Conservation (phyloP, 2,888 invertebrate species). For the Eilema sororculum region DNA sequence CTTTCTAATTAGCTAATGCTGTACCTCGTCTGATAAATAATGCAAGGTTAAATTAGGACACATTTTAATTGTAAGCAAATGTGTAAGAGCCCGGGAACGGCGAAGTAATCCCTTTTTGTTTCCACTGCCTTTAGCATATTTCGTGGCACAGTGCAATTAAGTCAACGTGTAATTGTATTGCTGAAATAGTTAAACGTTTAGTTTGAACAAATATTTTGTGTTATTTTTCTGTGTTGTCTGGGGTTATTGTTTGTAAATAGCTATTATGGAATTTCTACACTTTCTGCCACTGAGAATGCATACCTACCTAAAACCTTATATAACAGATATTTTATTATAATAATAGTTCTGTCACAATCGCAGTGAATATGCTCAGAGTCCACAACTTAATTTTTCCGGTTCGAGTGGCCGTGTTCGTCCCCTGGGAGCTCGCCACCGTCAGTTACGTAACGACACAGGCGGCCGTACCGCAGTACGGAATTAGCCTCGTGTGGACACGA, state of each 20-base stretch:
- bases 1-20: slow-evolving; percentile 58
- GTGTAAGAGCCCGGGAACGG: slow-evolving; percentile 24
- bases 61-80: slow-evolving; percentile 45
- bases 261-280: not conserved
- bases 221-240: too few species aligned
- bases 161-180: not conserved
- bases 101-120: slow-evolving; percentile 17
- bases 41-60: slow-evolving; percentile 46
- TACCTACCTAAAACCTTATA: too few species aligned
- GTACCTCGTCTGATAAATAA: slow-evolving; percentile 50
- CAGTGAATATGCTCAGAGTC: too few species aligned
- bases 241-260: too few species aligned
- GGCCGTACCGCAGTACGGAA: not conserved
- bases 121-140: slow-evolving; percentile 14
- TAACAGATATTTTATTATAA: too few species aligned
- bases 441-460: slow-evolving; percentile 12
- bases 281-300: not conserved
- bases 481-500: not conserved
- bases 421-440: not conserved
- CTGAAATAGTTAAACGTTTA: too few species aligned
- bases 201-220: too few species aligned
- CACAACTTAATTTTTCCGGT: too few species aligned
- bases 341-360: too few species aligned
- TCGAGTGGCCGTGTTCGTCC: not conserved
- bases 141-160: not conserved